phyloP scores from a whole-genome alignment of 2,113 vertebrate species.

The Holacanthus passer region DNA sequence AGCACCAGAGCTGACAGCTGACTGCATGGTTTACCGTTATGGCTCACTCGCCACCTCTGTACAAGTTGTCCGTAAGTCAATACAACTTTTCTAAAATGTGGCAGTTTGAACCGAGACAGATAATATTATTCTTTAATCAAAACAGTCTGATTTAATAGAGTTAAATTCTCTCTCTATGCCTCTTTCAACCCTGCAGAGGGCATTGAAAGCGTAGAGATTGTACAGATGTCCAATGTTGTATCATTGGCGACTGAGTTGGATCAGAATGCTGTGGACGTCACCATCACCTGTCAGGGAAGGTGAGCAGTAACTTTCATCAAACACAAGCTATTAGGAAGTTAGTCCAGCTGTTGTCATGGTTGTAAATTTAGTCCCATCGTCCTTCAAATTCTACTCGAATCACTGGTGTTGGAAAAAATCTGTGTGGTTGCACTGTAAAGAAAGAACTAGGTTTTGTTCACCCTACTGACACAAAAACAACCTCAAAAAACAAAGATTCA shows the following conservation, averaged over 20 bases:
- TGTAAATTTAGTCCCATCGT: neutral
- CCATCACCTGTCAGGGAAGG: slow-evolving; percentile 93
- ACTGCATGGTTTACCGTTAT: slow-evolving; percentile 91
- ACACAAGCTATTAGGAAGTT: neutral
- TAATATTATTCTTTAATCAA: neutral
- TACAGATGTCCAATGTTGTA: slow-evolving; percentile 86
- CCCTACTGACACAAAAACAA: neutral
- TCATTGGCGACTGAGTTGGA: slow-evolving; percentile 74
- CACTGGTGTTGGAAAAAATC: neutral
- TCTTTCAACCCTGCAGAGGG: slow-evolving; percentile 84
- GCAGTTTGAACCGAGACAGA: neutral
- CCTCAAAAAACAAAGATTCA: neutral
- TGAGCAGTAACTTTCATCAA: slow-evolving; percentile 63
- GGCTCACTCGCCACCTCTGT: slow-evolving; percentile 89
- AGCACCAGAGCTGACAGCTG: slow-evolving; percentile 79
- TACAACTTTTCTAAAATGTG: neutral
- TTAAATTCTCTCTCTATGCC: neutral
- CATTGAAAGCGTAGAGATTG: slow-evolving; percentile 93
- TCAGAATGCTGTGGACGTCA: slow-evolving; percentile 92
- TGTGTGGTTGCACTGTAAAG: neutral
- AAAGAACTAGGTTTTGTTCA: no score
- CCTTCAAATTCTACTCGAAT: neutral
- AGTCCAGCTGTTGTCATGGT: neutral
- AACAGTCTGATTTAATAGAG: neutral
- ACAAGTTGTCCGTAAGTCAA: slow-evolving; percentile 90